These are phyloP conservation scores for Diarsia rubi DNA, from an alignment of 2,888 invertebrate species.

Conservation along the genomic window DNA sequence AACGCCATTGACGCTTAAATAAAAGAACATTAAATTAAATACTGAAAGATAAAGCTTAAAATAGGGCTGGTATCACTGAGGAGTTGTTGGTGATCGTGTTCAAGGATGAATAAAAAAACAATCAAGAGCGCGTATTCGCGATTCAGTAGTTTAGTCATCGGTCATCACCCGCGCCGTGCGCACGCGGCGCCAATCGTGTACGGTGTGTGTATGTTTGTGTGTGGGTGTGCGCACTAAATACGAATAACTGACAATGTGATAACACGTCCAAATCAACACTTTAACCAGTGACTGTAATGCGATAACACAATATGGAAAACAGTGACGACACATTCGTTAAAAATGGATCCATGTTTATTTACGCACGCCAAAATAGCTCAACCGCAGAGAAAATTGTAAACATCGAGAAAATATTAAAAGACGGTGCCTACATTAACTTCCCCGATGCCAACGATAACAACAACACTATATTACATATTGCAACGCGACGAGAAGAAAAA, in stretches of 20 bases:
- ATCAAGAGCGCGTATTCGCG: conserved; percentile 13
- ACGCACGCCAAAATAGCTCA: conserved; percentile 56
- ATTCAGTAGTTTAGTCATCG: conserved; percentile 36
- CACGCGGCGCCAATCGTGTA: conserved; percentile 3
- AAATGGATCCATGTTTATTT: conserved; percentile 60
- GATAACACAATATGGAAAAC: conserved; percentile 47
- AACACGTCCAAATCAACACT: conserved; percentile 25
- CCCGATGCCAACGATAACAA: conserved; percentile 56
- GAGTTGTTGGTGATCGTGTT: neutral
- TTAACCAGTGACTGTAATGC: neutral
- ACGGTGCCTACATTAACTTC: conserved; percentile 63
- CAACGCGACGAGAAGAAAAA: conserved; percentile 55
- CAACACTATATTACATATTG: conserved; percentile 64
- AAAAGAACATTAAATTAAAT: neutral
- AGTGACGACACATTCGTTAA: conserved; percentile 49
- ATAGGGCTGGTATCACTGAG: conserved; percentile 33
- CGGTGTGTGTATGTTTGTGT: conserved; percentile 3
- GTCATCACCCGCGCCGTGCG: conserved; percentile 27
- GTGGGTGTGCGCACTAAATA: conserved; percentile 10
- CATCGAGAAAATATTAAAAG: conserved; percentile 48
- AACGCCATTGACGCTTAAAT: neutral
- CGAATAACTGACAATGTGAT: conserved; percentile 15
- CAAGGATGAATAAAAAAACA: conserved; percentile 34
- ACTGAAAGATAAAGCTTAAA: conserved; percentile 10
- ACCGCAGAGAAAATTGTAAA: conserved; percentile 54